These are phyloP conservation scores for Melanotaenia parkinsoni DNA, from an alignment of 2,797 vertebrate genomes.

Conservation along the genomic window DNA sequence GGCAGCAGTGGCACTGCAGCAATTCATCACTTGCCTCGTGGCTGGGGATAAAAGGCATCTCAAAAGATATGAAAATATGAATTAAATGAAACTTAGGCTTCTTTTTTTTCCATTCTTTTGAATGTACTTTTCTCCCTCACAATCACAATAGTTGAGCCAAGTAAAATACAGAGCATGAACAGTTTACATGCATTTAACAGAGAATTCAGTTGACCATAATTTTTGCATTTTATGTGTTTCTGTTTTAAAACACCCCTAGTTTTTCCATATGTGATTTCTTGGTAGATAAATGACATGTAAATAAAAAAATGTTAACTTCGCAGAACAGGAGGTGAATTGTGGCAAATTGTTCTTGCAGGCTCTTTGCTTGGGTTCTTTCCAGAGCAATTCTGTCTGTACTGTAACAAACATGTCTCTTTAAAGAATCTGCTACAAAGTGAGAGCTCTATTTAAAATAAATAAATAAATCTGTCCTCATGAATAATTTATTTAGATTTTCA, in stretches of 20 bases:
- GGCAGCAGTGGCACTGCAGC: constrained; percentile 66
- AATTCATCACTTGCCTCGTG: constrained; percentile 74
- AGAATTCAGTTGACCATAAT: neutral
- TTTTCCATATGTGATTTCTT: constrained; percentile 17
- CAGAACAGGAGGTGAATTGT: constrained; percentile 14
- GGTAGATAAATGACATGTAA: constrained; percentile 17
- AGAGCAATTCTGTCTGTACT: neutral
- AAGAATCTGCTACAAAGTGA: neutral
- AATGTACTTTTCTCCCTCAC: constrained; percentile 17
- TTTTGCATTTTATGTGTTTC: neutral
- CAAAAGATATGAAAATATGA: constrained; percentile 44
- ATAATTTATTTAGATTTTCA: neutral
- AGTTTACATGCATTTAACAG: constrained; percentile 22
- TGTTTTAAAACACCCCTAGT: constrained; percentile 21
- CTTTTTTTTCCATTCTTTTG: constrained; percentile 20
- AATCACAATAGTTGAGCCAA: neutral
- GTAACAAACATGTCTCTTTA: neutral
- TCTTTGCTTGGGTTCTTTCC: constrained; percentile 13
- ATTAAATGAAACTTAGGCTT: constrained; percentile 51
- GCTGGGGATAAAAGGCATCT: constrained; percentile 63
- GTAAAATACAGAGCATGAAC: neutral
- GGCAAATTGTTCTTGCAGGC: constrained; percentile 20
- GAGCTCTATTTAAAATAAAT: neutral
- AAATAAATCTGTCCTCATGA: too few relatives aligned
- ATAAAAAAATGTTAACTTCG: constrained; percentile 12